Percentiles rank a stretch among this genome's conserved stretches.
phyloP scores from a whole-genome alignment of 2,113 vertebrate species.

The Sinocyclocheilus grahami region DNA sequence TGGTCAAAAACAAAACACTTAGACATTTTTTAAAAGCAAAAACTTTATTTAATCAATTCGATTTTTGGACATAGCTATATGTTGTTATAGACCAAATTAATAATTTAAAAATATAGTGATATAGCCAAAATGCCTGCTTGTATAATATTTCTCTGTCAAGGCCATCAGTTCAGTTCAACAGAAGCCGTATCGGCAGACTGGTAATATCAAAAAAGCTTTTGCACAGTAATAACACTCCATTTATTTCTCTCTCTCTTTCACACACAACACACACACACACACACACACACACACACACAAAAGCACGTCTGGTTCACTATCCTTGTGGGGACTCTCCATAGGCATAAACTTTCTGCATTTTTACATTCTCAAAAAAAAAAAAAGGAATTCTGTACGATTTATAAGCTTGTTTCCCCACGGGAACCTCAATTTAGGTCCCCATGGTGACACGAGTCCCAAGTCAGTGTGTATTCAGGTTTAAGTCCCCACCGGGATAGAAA shows the following conservation, averaged over 20 bases:
- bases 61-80: background rate
- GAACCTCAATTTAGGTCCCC: no score
- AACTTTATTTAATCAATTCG: background rate
- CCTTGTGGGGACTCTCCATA: no score
- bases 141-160: conserved; percentile 2
- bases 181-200: background rate
- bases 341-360: no score
- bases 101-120: background rate
- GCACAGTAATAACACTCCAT: background rate
- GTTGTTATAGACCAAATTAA: background rate
- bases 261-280: no score
- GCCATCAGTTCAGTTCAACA: background rate
- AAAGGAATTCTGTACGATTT: no score
- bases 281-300: no score
- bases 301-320: no score
- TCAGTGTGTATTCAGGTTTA: no score
- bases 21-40: background rate
- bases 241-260: background rate
- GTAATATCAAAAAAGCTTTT: conserved; percentile 16
- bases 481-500: no score
- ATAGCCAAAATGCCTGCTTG: background rate
- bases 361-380: no score
- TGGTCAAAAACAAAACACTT: background rate
- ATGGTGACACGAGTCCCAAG: no score
- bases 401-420: no score